Evolutionary conservation across 2,113 vertebrate species (phyloP), one percentile per base, ranked within the genome.

Genomic region (Poeciliopsis retropinna): DNA sequence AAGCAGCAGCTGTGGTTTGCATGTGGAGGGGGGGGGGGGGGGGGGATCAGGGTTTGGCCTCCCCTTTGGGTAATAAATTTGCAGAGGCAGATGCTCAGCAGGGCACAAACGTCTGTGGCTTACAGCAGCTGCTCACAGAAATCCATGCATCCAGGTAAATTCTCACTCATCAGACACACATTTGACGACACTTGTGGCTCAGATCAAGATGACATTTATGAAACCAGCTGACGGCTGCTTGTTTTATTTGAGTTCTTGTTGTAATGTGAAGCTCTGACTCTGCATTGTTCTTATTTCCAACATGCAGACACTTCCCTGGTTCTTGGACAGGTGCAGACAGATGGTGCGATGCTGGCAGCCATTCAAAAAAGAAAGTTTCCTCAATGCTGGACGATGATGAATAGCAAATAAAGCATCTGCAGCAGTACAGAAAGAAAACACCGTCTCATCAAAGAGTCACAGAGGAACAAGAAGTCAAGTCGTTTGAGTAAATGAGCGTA

Each of bases 11-110:
- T 92, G 91, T 81, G 84, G 87, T 90, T 86, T 63, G 84, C 84
- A 66, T 85, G 79, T 75, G 77, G 31, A 14, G 51, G 32, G 80
- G 51, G 75, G 22, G 2, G 79, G 73, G 77, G 31, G 11, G 51
- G 32, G 80, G 51, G 75, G 22, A 6, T 57, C 73, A 27, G 73
- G 75, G 84, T n/a, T 76, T 78, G 82, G 67, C 66, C 79, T 80
- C 87, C 92, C 87, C 92, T 80, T 37, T 80, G 89, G 90, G 91
- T 92, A 93, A 92, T 94, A 88, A 92, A 76, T 91, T 93, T 92
- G 87, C 87, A 85, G 76, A 85, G 82, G 76, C 92, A 92, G 91
- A 91, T 92, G 90, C 91, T 90, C 89, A 60, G 84, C 66, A 73
- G 86, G 85, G 81, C 62, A n/a, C 73, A 83, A 79, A 86, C 83